phyloP scores from a whole-genome alignment of 1,140 invertebrate genomes.

The Leptonema lineaticorne region DNA sequence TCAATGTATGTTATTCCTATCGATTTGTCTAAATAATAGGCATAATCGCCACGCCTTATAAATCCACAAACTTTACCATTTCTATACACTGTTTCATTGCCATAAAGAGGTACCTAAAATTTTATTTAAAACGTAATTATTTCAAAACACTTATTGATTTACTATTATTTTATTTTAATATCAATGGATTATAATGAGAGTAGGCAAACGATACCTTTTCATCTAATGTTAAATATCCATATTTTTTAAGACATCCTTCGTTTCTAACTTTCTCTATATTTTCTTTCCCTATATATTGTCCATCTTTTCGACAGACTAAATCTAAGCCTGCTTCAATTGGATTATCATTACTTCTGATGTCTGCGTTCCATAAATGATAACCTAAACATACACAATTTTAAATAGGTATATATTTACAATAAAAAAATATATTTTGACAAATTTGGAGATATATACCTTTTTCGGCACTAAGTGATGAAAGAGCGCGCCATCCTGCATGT shows the following conservation, averaged over 20 bases:
- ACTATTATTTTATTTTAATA: background rate
- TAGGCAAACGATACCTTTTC: conserved; percentile 56
- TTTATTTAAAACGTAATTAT: too few species aligned
- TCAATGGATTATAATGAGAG: conserved; percentile 18
- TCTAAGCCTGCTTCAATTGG: conserved; percentile 80
- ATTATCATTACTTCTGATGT: conserved; percentile 79
- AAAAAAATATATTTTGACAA: too few species aligned
- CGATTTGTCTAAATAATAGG: conserved; percentile 68
- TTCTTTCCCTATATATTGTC: conserved; percentile 75
- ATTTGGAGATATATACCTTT: too few species aligned
- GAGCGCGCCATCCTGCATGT: conserved; percentile 79
- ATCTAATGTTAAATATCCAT: conserved; percentile 72
- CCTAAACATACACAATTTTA: too few species aligned
- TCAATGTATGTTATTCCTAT: conserved; percentile 61
- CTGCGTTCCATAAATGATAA: conserved; percentile 83
- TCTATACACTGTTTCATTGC: conserved; percentile 80
- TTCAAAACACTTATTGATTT: too few species aligned
- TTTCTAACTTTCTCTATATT: conserved; percentile 63
- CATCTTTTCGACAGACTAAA: conserved; percentile 73
- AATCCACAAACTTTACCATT: conserved; percentile 76
- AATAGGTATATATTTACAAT: too few species aligned
- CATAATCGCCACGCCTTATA: conserved; percentile 78
- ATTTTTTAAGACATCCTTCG: conserved; percentile 70
- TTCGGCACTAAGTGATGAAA: conserved; percentile 81
- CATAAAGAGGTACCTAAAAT: conserved; percentile 70